These are phyloP conservation scores for Perccottus glenii DNA, from an alignment of 2,113 vertebrate genomes.

Conservation along the genomic window DNA sequence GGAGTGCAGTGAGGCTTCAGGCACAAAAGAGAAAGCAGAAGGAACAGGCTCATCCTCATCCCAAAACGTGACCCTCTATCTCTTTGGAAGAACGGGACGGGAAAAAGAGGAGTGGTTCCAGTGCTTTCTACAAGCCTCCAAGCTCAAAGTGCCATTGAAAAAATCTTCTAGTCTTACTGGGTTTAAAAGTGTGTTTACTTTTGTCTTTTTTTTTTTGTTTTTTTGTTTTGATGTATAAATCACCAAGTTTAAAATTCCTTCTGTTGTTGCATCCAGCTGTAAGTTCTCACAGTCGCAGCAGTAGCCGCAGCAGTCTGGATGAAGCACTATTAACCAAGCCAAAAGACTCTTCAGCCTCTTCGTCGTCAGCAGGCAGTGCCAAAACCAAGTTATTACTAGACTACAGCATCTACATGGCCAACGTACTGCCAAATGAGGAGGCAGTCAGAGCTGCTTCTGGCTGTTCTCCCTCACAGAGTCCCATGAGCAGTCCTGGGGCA, in stretches of 20 bases:
- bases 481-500: conserved; percentile 87
- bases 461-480: conserved; percentile 56
- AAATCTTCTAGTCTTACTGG: conserved; percentile 73
- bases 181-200: conserved; percentile 80
- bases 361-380: conserved; percentile 44
- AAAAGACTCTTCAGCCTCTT: conserved; percentile 79
- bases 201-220: neutral
- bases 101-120: conserved; percentile 99
- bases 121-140: conserved; percentile 89
- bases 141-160: conserved; percentile 82
- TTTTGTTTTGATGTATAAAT: too few relatives aligned
- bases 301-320: conserved; percentile 89
- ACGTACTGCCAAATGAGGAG: conserved; percentile 83
- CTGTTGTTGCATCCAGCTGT: conserved; percentile 65
- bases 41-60: conserved; percentile 42
- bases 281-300: conserved; percentile 86
- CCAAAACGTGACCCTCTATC: conserved; percentile 85
- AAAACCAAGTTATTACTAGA: conserved; percentile 85
- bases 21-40: conserved; percentile 76
- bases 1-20: conserved; percentile 75
- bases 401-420: conserved; percentile 92
- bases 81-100: conserved; percentile 94
- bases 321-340: conserved; percentile 82
- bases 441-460: conserved; percentile 76
- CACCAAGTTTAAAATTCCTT: conserved; percentile 1